phyloP scores from a whole-genome alignment of 2,797 vertebrate species.

The Platalea minor region DNA sequence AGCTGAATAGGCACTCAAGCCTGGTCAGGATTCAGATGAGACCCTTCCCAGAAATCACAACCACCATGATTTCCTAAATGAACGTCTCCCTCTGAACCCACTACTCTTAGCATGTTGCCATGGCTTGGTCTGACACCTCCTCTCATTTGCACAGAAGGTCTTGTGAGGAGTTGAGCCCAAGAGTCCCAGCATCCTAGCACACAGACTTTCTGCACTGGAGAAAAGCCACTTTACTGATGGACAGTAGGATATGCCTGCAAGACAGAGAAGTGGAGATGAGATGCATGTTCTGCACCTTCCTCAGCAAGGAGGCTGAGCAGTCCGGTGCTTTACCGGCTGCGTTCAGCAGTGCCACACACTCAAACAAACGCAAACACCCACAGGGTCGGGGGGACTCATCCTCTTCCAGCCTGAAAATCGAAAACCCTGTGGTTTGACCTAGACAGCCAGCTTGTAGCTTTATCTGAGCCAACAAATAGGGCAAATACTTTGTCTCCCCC shows the following conservation, averaged over 20 bases:
- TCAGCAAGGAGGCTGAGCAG: not conserved
- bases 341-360: not conserved
- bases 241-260: not conserved
- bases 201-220: not conserved
- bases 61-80: not conserved
- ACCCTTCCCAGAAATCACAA: not conserved
- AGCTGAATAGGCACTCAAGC: not conserved
- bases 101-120: rapidly evolving
- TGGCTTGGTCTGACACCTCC: not conserved
- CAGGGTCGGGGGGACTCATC: rapidly evolving
- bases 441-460: not conserved
- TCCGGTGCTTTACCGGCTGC: rapidly evolving
- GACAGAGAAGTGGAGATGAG: not conserved
- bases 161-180: not conserved
- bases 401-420: not conserved
- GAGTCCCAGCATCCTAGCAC: not conserved
- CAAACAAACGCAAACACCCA: not conserved
- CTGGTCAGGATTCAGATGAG: not conserved
- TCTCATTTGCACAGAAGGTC: not conserved
- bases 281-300: not conserved
- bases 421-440: not conserved
- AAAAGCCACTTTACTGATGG: not conserved
- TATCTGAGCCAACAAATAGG: not conserved
- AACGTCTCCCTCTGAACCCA: not conserved
- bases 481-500: not conserved